These are phyloP conservation scores for Astur gentilis DNA, from an alignment of 2,113 vertebrate species.

Conservation along the genomic window DNA sequence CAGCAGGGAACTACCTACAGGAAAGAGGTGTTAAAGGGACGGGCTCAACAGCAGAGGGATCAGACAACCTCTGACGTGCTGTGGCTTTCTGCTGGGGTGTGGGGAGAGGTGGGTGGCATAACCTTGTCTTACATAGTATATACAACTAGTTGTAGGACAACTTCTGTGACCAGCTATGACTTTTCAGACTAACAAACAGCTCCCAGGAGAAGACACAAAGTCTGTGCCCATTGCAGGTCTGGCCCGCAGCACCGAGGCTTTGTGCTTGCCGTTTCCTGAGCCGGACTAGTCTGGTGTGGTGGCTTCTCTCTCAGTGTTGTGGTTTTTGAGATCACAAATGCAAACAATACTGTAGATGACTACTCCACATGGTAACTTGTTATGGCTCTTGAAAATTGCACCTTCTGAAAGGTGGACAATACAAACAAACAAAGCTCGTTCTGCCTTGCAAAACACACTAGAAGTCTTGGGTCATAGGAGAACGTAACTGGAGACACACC, in stretches of 20 bases:
- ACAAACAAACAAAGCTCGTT: not conserved
- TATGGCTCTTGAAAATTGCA: not conserved
- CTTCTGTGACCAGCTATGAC: not conserved
- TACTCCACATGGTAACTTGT: not conserved
- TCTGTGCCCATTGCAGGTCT: not conserved
- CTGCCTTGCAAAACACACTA: not conserved
- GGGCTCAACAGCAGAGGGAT: not conserved
- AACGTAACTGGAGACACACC: not conserved
- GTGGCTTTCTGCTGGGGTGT: not conserved
- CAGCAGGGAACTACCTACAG: not conserved
- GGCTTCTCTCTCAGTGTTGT: not conserved
- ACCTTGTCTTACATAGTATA: not conserved
- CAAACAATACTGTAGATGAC: not conserved
- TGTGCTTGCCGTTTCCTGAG: not conserved
- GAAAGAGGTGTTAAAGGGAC: not conserved
- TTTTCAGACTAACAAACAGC: not conserved
- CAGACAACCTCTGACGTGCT: not conserved
- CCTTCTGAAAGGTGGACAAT: not conserved
- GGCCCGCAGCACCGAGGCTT: not conserved
- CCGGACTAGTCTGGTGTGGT: accelerated
- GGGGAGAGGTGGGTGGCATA: not conserved
- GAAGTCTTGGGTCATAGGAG: not conserved
- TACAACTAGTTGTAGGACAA: no score
- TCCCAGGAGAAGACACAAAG: not conserved
- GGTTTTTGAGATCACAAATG: not conserved